These are phyloP conservation scores for Rhopalosiphum maidis DNA, from an alignment of 1,140 invertebrate genomes.

Conservation along the genomic window DNA sequence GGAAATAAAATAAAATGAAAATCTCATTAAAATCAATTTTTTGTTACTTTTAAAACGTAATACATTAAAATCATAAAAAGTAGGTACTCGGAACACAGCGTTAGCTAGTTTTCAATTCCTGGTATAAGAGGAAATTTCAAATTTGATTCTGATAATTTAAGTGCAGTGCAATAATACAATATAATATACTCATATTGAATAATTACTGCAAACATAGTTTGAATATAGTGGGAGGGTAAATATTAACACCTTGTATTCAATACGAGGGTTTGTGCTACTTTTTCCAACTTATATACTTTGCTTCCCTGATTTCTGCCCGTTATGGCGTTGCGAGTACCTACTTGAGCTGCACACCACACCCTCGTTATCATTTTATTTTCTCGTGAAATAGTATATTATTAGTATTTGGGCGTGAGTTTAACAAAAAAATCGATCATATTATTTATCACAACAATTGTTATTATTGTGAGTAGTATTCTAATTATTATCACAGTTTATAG, in stretches of 20 bases:
- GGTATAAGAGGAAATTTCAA: background rate
- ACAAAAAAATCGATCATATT: background rate
- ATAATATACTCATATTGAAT: background rate
- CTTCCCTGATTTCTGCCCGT: background rate
- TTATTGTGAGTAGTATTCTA: too few relatives aligned
- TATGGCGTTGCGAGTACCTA: background rate
- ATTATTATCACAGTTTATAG: background rate
- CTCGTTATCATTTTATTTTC: background rate
- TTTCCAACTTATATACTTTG: background rate
- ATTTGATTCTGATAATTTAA: background rate
- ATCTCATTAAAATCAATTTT: background rate
- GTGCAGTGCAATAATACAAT: background rate
- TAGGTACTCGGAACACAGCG: background rate
- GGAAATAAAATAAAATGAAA: background rate
- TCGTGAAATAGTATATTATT: background rate
- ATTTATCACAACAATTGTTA: too few relatives aligned
- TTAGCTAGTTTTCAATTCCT: background rate
- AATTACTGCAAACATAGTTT: background rate
- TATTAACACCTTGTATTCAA: background rate
- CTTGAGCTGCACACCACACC: background rate
- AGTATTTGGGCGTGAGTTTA: background rate
- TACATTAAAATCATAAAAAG: background rate
- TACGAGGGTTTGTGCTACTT: background rate
- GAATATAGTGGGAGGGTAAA: background rate
- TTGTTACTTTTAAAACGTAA: background rate